Evolutionary conservation across 2,888 invertebrate species (phyloP).

Genomic region (Drosophila tanythrix): DNA sequence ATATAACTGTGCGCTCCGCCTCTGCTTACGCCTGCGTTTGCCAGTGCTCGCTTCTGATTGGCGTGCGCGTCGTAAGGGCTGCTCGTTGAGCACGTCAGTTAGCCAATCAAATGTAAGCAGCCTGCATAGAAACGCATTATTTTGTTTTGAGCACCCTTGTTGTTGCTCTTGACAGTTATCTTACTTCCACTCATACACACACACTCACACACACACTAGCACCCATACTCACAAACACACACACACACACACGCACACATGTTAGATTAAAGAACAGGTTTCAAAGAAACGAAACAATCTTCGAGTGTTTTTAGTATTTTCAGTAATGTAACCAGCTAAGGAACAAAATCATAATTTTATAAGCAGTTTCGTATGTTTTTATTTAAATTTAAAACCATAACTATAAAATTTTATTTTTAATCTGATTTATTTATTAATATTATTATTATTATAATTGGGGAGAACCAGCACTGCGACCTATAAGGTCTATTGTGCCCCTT

Average conservation of each 20-base stretch:
- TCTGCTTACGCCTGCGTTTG: neutral
- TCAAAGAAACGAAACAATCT: conserved; percentile 13
- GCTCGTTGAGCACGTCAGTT: neutral
- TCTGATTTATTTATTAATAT: neutral
- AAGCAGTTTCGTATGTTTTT: neutral
- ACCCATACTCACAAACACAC: neutral
- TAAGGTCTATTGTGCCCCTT: no score
- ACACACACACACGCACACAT: neutral
- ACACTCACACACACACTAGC: neutral
- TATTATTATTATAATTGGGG: no score
- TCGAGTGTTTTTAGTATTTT: conserved; percentile 15
- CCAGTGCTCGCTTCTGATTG: conserved; percentile 28
- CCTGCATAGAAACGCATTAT: neutral
- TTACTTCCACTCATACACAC: conserved; percentile 14
- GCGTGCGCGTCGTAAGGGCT: conserved; percentile 20
- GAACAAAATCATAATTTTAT: conserved; percentile 8
- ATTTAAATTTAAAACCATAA: neutral
- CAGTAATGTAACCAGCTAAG: conserved; percentile 15
- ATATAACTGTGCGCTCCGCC: conserved; percentile 22
- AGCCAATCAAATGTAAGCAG: conserved; percentile 26
- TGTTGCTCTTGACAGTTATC: conserved; percentile 8
- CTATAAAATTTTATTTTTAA: neutral
- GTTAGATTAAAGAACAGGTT: conserved; percentile 23
- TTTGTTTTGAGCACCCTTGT: conserved; percentile 13
- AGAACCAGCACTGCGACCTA: no score